Evolutionary conservation across 1,140 invertebrate genomes (phyloP).

Genomic region (Heliothis subflexa): DNA sequence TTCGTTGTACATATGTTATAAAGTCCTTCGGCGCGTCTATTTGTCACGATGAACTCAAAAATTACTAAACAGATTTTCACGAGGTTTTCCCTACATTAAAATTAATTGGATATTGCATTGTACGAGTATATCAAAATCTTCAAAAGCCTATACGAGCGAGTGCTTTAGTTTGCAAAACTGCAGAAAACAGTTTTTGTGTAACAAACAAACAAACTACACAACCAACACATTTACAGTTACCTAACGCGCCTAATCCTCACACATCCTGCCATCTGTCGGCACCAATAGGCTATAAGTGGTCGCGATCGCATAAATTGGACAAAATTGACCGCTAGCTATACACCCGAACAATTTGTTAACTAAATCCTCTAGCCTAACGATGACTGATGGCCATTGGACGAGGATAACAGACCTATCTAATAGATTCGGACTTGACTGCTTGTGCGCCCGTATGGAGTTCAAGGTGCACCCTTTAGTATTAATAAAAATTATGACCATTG

Average conservation of each 20-base stretch:
- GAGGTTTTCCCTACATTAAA: no score
- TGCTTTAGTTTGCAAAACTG: no score
- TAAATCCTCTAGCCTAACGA: constrained; percentile 40
- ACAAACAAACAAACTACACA: constrained; percentile 4
- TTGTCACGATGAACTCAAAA: no score
- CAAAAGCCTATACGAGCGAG: no score
- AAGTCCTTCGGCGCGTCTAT: no score
- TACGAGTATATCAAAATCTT: no score
- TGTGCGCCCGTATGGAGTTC: neutral
- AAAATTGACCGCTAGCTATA: constrained; percentile 45
- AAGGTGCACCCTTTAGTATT: neutral
- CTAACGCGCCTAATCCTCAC: constrained; percentile 41
- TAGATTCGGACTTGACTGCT: constrained; percentile 13
- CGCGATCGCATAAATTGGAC: constrained; percentile 37
- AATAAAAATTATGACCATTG: neutral
- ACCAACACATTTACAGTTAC: constrained; percentile 7
- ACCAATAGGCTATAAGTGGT: constrained; percentile 35
- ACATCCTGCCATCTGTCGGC: constrained; percentile 45
- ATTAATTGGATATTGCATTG: no score
- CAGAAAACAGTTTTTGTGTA: neutral
- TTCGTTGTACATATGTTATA: no score
- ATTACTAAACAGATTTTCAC: no score
- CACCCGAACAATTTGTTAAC: constrained; percentile 40
- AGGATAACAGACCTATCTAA: constrained; percentile 4
- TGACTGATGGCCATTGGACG: constrained; percentile 30